Evolutionary conservation across 2,888 invertebrate genomes (phyloP), one percentile per base, ranked within the genome.

Genomic region (Eulithis testata): DNA sequence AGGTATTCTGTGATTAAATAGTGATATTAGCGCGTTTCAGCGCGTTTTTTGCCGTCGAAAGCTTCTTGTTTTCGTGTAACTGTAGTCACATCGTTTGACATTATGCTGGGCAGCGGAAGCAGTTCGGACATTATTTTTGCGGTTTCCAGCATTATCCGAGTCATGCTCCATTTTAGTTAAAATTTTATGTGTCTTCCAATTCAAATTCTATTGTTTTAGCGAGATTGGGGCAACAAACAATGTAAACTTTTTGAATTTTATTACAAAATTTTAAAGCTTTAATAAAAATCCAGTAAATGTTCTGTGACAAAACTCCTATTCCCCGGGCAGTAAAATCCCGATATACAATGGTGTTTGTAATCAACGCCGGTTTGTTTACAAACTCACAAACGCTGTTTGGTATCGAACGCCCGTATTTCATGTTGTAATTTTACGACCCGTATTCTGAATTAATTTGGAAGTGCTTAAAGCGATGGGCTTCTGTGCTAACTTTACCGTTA

Each of bases 271-370:
- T 53, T 36, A 52, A 52, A 60, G 52, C 31, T 52, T 45, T 44
- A n/a, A 14, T 37, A 31, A 37, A 60, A 55, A 31, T 43, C 31
- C 11, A 62, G 50, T 55, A 55, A 43, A 3, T 50, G 27, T 50
- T 60, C 36, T 53, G 37, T 40, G 21, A 52, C 49, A 27, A 55
- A 47, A 61, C n/a, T 47, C 47, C 21, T 27, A 31, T 40, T 51
- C 12, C 59, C 51, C n/a, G 11, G 11, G 55, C 31, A 14, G 14
- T 56, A 55, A 56, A 62, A 50, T 51, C 62, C 62, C 36, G 43
- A 51, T 51, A 56, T 51, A 62, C 55, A 50, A 59, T 36, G 31
- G 55, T 61, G 50, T 62, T 62, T 62, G 56, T 62, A 62, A 62
- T 62, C 62, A 55, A 43, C 11, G 47, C 9, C 31, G 61, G 49